Conservation (phyloP, 2,113 vertebrate genomes). For the Bubo bubo region DNA sequence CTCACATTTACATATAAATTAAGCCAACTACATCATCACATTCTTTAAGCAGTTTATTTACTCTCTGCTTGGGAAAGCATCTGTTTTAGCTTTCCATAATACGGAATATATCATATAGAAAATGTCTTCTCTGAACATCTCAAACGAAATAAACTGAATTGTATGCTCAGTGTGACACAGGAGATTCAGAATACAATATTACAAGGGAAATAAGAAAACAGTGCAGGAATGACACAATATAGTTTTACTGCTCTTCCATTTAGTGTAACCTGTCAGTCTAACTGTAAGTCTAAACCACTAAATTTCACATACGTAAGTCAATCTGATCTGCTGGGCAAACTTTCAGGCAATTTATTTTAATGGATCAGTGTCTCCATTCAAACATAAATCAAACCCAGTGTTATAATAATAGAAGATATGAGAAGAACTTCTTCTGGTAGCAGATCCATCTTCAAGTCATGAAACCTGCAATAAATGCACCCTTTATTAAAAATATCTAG, state of each 20-base stretch:
- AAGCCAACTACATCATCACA: not conserved
- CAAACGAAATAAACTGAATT: not conserved
- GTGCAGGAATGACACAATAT: not conserved
- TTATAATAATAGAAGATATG: not conserved
- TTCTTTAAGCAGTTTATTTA: constrained; percentile 39
- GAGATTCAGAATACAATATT: not conserved
- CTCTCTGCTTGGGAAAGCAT: not conserved
- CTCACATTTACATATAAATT: constrained; percentile 49
- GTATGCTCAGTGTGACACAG: not conserved
- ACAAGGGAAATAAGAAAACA: not conserved
- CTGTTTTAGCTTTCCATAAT: not conserved
- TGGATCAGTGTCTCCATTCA: not conserved
- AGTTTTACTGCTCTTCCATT: not conserved
- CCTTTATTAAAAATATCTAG: not conserved
- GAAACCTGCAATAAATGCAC: not conserved
- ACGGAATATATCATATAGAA: not conserved
- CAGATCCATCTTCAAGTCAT: not conserved
- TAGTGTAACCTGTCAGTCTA: not conserved
- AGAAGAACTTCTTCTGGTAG: not conserved
- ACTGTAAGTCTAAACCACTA: not conserved
- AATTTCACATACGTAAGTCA: not conserved
- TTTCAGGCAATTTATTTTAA: not conserved
- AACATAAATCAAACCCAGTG: not conserved
- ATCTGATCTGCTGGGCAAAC: not conserved
- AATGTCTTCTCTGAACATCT: not conserved